Percentiles rank a stretch among this genome's conserved stretches.
These are phyloP conservation scores for Lucifuga dentata DNA, from an alignment of 2,113 vertebrate species.

Conservation along the genomic window DNA sequence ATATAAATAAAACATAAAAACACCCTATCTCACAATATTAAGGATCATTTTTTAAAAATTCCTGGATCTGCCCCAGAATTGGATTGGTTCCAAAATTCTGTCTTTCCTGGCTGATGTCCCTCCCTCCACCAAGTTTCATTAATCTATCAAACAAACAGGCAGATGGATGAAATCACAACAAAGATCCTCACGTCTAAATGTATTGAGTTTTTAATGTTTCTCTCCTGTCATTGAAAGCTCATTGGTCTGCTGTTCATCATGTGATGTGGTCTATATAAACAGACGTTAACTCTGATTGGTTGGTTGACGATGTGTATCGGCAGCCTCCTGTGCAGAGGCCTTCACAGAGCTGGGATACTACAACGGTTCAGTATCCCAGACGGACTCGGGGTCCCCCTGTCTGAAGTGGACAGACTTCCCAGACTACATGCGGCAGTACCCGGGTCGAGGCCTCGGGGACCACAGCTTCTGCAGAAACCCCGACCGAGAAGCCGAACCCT, in stretches of 20 bases:
- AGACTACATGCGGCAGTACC: constrained; percentile 88
- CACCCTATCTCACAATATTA: too few relatives aligned
- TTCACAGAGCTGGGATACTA: constrained; percentile 82
- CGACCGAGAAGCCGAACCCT: constrained; percentile 81
- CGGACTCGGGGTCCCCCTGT: constrained; percentile 81
- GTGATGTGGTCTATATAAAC: background rate
- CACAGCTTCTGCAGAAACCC: constrained; percentile 89
- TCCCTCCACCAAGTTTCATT: too few relatives aligned
- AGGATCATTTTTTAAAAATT: too few relatives aligned
- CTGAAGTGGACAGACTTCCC: constrained; percentile 88
- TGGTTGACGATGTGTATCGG: constrained; percentile 9
- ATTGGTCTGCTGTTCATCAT: background rate
- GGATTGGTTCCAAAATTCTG: too few relatives aligned
- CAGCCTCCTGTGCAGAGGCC: constrained; percentile 79
- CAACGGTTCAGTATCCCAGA: constrained; percentile 83
- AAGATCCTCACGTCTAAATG: too few relatives aligned
- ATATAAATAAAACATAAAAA: too few relatives aligned
- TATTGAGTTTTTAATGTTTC: too few relatives aligned
- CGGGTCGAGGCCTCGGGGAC: constrained; percentile 83
- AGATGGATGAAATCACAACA: too few relatives aligned
- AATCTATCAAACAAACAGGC: too few relatives aligned
- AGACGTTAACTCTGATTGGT: background rate
- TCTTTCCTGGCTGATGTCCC: too few relatives aligned
- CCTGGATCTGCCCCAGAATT: too few relatives aligned
- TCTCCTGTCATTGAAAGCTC: too few relatives aligned